Evolutionary conservation across 2,888 invertebrate species (phyloP).

Genomic region (Himalopsyche kuldschensis): DNA sequence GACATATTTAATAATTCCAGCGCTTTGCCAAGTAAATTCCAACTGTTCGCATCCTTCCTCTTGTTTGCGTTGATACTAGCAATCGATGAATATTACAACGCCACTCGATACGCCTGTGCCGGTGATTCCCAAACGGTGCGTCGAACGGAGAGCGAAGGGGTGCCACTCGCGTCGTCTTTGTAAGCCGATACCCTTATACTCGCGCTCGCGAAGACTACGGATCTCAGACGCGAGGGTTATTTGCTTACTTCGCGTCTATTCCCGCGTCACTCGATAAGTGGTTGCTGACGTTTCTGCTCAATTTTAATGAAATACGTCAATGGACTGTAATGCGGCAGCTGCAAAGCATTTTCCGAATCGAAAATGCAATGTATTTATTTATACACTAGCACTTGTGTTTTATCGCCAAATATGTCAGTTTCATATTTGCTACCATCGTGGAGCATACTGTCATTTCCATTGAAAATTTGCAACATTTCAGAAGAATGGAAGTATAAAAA

Average conservation of each 20-base stretch:
- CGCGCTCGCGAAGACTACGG: not conserved
- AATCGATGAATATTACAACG: not conserved
- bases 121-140: not conserved
- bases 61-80: too few relatives aligned
- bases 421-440: too few relatives aligned
- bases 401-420: too few relatives aligned
- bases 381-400: too few relatives aligned
- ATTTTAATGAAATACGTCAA: not conserved
- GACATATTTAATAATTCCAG: too few relatives aligned
- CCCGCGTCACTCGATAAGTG: not conserved
- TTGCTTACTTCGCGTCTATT: not conserved
- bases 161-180: not conserved
- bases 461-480: too few relatives aligned
- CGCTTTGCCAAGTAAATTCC: too few relatives aligned
- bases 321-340: not conserved
- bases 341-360: not conserved
- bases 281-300: not conserved
- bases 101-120: not conserved
- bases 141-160: not conserved
- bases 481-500: too few relatives aligned
- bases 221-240: not conserved
- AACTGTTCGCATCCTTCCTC: too few relatives aligned
- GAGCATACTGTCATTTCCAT: too few relatives aligned
- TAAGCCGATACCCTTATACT: not conserved
- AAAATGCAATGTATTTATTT: not conserved